A percentile compares a stretch with the other conserved stretches of the same genome.
These are phyloP conservation scores for Phortica variegata DNA, from an alignment of 1,140 invertebrate species.

Conservation along the genomic window DNA sequence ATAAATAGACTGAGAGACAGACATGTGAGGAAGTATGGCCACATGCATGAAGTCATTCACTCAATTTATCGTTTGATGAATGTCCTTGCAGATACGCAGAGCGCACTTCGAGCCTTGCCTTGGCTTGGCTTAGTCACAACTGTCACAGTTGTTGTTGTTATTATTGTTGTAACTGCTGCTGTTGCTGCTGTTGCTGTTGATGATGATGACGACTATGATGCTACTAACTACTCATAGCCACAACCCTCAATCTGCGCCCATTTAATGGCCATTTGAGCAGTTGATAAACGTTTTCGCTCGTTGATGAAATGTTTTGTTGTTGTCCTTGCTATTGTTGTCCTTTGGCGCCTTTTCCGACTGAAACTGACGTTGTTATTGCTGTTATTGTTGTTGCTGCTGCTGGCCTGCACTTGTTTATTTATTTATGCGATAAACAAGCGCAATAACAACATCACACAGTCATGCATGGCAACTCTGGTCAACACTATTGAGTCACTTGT, in stretches of 20 bases:
- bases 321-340: constrained; percentile 15
- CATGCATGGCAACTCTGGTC: not conserved
- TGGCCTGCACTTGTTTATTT: constrained; percentile 25
- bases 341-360: too few species aligned
- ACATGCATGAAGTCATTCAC: constrained; percentile 56
- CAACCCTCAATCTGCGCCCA: constrained; percentile 33
- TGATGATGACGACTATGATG: constrained; percentile 22
- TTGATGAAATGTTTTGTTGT: constrained; percentile 54
- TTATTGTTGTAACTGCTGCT: constrained; percentile 6
- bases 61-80: constrained; percentile 58
- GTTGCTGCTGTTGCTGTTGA: constrained; percentile 1
- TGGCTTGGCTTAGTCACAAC: constrained; percentile 11
- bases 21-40: constrained; percentile 42
- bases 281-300: constrained; percentile 57
- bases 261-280: constrained; percentile 57
- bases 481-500: constrained; percentile 11
- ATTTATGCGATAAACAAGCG: constrained; percentile 48
- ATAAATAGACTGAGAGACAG: constrained; percentile 28
- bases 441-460: constrained; percentile 13
- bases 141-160: constrained; percentile 15
- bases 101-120: constrained; percentile 18
- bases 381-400: constrained; percentile 6
- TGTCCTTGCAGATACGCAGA: constrained; percentile 49
- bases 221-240: constrained; percentile 16
- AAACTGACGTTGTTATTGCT: too few species aligned